Conservation (phyloP, 2,888 invertebrate species). For the Parnassius glacialis region DNA sequence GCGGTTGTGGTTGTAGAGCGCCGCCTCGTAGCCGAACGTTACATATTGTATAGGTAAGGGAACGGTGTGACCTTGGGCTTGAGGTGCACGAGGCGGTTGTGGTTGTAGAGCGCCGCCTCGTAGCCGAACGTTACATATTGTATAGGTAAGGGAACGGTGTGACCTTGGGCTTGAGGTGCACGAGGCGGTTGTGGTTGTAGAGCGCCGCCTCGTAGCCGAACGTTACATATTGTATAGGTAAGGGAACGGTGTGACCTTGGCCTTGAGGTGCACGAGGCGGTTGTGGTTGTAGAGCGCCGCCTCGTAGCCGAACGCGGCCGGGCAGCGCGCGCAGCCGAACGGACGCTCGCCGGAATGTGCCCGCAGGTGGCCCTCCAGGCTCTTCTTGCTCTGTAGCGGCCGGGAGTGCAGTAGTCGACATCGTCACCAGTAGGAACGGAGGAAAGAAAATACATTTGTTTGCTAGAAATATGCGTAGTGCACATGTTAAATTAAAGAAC, state of each 20-base stretch:
- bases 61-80: conserved; percentile 42
- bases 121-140: conserved; percentile 46
- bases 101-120: conserved; percentile 62
- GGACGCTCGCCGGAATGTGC: conserved; percentile 61
- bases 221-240: conserved; percentile 15
- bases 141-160: neutral
- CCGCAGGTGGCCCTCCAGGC: conserved; percentile 57
- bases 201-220: conserved; percentile 62
- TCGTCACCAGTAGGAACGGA: no score
- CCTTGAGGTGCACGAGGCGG: conserved; percentile 49
- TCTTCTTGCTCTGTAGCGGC: conserved; percentile 51
- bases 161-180: conserved; percentile 51
- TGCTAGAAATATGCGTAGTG: no score
- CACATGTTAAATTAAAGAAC: no score
- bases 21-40: conserved; percentile 58
- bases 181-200: conserved; percentile 59
- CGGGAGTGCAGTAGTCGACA: no score
- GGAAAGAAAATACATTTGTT: no score
- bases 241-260: conserved; percentile 40
- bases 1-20: conserved; percentile 61
- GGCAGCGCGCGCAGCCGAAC: conserved; percentile 47
- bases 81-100: conserved; percentile 55
- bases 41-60: no score
- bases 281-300: conserved; percentile 65
- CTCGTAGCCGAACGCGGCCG: conserved; percentile 56